Conservation (phyloP, 2,113 vertebrate genomes). For the Spea bombifrons region DNA sequence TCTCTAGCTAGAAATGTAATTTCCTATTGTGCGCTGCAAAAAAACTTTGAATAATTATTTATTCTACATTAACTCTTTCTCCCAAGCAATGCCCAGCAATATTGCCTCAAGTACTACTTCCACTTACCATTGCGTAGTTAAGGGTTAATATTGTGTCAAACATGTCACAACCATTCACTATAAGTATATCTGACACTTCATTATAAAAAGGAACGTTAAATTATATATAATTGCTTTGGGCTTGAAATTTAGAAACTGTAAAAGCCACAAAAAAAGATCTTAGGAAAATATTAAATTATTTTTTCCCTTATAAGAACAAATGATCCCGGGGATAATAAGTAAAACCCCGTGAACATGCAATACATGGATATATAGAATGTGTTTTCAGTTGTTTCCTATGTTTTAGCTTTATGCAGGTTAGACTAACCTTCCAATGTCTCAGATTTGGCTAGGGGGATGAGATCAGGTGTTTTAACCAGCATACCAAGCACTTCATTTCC, state of each 20-base stretch:
- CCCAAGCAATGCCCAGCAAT: not conserved
- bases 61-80: not conserved
- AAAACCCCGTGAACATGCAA: not conserved
- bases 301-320: not conserved
- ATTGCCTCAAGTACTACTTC: not conserved
- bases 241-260: not conserved
- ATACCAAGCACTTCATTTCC: too few relatives aligned
- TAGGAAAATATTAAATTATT: not conserved
- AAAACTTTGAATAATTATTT: not conserved
- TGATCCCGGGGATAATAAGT: not conserved
- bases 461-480: too few relatives aligned
- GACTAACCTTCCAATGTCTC: not conserved
- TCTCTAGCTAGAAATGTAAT: not conserved
- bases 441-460: too few relatives aligned
- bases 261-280: not conserved
- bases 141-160: not conserved
- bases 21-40: not conserved
- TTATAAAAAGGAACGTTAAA: not conserved
- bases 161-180: not conserved
- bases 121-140: not conserved
- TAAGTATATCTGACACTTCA: not conserved
- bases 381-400: not conserved
- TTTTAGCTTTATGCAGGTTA: not conserved
- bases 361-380: not conserved
- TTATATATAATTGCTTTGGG: not conserved